These are phyloP conservation scores for Sigmodon hispidus DNA, from an alignment of 2,113 vertebrate genomes.

Conservation along the genomic window DNA sequence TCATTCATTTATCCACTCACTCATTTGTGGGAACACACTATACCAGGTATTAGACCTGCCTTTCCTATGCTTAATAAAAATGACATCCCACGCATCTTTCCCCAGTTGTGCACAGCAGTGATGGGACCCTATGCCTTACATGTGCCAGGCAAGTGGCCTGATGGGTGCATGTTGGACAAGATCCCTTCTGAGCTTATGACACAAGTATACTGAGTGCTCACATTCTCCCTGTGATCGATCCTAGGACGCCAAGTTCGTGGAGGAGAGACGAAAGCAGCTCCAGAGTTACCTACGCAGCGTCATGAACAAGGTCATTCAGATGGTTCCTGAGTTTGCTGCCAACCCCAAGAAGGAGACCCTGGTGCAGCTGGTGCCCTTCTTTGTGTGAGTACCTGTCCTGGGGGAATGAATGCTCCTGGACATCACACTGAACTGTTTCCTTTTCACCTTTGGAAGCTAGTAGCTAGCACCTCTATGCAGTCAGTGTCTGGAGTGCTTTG, in stretches of 20 bases:
- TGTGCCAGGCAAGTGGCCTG: not conserved
- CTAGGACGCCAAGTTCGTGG: slow-evolving; percentile 98
- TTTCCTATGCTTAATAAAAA: too few species aligned
- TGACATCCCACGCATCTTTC: not conserved
- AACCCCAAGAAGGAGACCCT: slow-evolving; percentile 95
- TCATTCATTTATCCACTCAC: too few species aligned
- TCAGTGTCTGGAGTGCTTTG: not conserved
- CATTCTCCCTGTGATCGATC: slow-evolving; percentile 57
- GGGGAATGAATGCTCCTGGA: rapidly evolving
- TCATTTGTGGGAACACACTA: not conserved
- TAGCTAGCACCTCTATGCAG: rapidly evolving
- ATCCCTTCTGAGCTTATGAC: rapidly evolving
- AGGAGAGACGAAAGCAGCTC: slow-evolving; percentile 96
- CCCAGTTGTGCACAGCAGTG: not conserved
- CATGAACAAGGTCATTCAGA: slow-evolving; percentile 98
- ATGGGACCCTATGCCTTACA: not conserved
- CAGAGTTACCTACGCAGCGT: slow-evolving; percentile 95
- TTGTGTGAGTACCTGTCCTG: slow-evolving; percentile 89
- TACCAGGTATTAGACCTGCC: not conserved
- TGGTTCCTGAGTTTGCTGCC: slow-evolving; percentile 93
- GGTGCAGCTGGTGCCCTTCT: slow-evolving; percentile 95
- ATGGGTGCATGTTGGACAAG: rapidly evolving
- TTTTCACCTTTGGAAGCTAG: not conserved
- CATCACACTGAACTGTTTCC: not conserved
- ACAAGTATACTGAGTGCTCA: not conserved